Conservation (phyloP, 2,888 invertebrate genomes). For the Sinohyriopsis cumingii region DNA sequence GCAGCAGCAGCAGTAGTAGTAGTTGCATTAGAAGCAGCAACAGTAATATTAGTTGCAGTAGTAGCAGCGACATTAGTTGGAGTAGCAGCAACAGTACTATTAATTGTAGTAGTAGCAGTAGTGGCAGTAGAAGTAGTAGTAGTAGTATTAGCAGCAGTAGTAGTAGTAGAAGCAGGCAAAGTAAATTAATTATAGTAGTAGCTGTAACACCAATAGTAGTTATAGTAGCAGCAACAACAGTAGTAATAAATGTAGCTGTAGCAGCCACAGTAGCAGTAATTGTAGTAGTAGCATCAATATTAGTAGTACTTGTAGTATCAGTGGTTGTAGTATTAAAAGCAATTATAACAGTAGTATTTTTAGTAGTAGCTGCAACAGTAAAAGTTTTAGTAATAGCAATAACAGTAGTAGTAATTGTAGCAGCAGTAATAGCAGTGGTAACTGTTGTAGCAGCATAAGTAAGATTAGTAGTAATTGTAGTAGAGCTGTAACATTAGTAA, state of each 20-base stretch:
- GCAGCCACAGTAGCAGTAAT: slow-evolving; percentile 16
- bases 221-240: slow-evolving; percentile 5
- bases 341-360: slow-evolving; percentile 10
- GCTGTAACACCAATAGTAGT: slow-evolving; percentile 11
- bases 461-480: no score
- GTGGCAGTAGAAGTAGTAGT: slow-evolving; percentile 16
- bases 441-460: background rate
- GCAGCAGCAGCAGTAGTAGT: slow-evolving; percentile 3
- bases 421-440: no score
- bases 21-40: slow-evolving; percentile 7
- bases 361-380: slow-evolving; percentile 7
- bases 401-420: no score
- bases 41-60: slow-evolving; percentile 9
- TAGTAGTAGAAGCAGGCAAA: slow-evolving; percentile 6
- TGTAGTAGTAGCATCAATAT: slow-evolving; percentile 9
- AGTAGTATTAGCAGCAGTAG: slow-evolving; percentile 12
- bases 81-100: slow-evolving; percentile 9
- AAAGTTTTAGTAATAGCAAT: no score
- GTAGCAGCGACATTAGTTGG: slow-evolving; percentile 8
- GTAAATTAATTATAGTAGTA: slow-evolving; percentile 4
- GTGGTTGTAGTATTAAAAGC: slow-evolving; percentile 12
- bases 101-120: slow-evolving; percentile 15
- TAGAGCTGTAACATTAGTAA: no score
- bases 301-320: slow-evolving; percentile 16
- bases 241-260: slow-evolving; percentile 12